A percentile compares a stretch with the other conserved stretches of the same genome.
These are phyloP conservation scores for Noctua pronuba DNA, from an alignment of 2,888 invertebrate genomes.

Conservation along the genomic window DNA sequence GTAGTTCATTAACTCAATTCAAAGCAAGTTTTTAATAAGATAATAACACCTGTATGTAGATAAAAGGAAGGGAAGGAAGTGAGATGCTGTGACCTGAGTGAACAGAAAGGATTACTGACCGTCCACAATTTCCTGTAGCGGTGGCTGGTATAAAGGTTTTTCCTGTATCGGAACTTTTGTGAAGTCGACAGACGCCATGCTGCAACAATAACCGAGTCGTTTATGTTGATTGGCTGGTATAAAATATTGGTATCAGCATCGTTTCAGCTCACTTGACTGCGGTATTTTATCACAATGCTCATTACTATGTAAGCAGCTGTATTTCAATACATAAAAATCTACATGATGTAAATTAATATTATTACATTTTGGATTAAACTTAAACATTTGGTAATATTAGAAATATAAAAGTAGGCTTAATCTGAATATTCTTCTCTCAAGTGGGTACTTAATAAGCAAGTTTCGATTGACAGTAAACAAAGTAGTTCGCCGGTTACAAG, in stretches of 20 bases:
- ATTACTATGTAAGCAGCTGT: conserved; percentile 3
- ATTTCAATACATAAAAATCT: not conserved
- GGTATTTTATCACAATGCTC: not conserved
- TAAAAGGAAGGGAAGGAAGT: not conserved
- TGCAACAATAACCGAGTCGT: conserved; percentile 61
- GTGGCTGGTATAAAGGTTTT: conserved; percentile 91
- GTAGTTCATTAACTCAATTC: not conserved
- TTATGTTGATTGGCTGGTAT: not conserved
- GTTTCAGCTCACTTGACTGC: not conserved
- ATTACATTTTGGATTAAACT: not conserved
- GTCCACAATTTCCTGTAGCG: conserved; percentile 92
- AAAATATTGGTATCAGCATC: not conserved
- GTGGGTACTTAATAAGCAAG: not conserved
- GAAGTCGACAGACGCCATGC: conserved; percentile 85
- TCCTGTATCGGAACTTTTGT: conserved; percentile 86
- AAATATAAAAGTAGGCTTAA: not conserved
- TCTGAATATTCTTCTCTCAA: not conserved
- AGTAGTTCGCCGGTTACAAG: conserved; percentile 12
- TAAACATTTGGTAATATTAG: not conserved
- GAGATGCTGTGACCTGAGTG: not conserved
- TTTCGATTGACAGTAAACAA: conserved; percentile 24
- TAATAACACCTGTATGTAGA: not conserved
- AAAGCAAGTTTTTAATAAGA: not conserved
- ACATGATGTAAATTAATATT: not conserved
- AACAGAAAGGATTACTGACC: conserved; percentile 82